phyloP scores from a whole-genome alignment of 2,113 vertebrate genomes.

The Proteles cristata region DNA sequence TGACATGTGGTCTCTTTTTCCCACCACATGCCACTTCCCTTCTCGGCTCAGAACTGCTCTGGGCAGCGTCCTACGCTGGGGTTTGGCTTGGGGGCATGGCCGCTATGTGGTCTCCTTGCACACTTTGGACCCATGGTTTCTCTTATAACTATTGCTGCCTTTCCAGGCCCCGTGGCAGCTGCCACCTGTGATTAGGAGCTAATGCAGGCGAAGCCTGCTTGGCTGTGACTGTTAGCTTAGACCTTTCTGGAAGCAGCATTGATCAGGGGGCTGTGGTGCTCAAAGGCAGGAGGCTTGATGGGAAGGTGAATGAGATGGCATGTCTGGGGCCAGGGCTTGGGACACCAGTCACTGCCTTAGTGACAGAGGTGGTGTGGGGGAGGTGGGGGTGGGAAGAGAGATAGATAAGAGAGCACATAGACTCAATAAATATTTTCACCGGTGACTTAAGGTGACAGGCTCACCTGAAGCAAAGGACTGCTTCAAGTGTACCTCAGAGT shows the following conservation, averaged over 20 bases:
- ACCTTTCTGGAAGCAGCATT: neutral
- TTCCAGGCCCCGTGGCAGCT: neutral
- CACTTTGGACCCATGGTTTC: neutral
- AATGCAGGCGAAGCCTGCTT: neutral
- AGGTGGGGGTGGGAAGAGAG: no score
- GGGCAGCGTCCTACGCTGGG: neutral
- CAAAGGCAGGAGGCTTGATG: neutral
- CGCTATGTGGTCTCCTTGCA: no score
- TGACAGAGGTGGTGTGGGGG: neutral
- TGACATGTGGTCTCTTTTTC: neutral
- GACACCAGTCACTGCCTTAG: neutral
- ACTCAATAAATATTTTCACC: neutral
- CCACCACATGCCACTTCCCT: neutral
- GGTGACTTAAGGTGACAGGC: neutral
- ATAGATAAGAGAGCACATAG: neutral
- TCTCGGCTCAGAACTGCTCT: neutral
- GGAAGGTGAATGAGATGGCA: neutral
- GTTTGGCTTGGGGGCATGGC: neutral
- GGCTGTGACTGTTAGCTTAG: rapidly evolving
- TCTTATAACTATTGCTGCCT: neutral
- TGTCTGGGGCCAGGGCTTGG: neutral
- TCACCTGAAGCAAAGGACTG: neutral
- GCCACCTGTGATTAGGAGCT: neutral
- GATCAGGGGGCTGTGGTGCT: neutral
- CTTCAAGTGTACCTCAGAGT: rapidly evolving